A percentile compares a stretch with the other conserved stretches of the same genome.
Conservation (phyloP, 2,797 vertebrate species). For the Tiaroga cobitis region DNA sequence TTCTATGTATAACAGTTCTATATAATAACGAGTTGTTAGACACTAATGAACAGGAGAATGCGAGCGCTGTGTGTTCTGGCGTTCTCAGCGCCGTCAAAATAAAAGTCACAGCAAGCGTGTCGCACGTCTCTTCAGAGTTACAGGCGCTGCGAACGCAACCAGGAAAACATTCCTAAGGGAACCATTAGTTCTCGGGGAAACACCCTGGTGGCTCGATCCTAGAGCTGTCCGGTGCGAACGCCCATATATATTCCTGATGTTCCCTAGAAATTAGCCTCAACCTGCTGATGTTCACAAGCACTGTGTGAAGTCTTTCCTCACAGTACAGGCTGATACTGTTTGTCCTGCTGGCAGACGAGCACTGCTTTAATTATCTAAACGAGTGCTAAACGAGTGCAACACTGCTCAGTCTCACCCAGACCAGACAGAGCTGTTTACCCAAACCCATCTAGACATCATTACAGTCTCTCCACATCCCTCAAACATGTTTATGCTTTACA, state of each 20-base stretch:
- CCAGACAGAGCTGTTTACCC: constrained; percentile 64
- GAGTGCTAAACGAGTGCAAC: constrained; percentile 52
- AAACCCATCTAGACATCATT: constrained; percentile 61
- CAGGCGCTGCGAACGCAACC: too few relatives aligned
- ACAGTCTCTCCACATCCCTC: constrained; percentile 40
- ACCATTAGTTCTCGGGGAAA: too few relatives aligned
- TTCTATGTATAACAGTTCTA: too few relatives aligned
- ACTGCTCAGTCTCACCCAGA: constrained; percentile 53
- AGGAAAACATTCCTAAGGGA: too few relatives aligned
- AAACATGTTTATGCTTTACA: constrained; percentile 15
- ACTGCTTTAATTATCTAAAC: constrained; percentile 64
- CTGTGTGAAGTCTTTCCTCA: constrained; percentile 20
- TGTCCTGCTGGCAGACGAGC: constrained; percentile 58
- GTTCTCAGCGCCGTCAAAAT: too few relatives aligned
- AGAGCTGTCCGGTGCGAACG: too few relatives aligned
- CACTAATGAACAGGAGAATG: too few relatives aligned
- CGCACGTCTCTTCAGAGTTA: too few relatives aligned
- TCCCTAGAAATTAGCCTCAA: background rate
- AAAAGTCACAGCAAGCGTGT: too few relatives aligned
- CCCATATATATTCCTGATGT: background rate
- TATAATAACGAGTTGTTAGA: too few relatives aligned
- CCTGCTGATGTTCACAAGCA: background rate
- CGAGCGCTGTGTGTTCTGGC: too few relatives aligned
- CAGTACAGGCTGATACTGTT: constrained; percentile 57
- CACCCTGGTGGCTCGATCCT: too few relatives aligned